Evolutionary conservation across 2,797 vertebrate genomes (phyloP).

Genomic region (Sebastes jordani): DNA sequence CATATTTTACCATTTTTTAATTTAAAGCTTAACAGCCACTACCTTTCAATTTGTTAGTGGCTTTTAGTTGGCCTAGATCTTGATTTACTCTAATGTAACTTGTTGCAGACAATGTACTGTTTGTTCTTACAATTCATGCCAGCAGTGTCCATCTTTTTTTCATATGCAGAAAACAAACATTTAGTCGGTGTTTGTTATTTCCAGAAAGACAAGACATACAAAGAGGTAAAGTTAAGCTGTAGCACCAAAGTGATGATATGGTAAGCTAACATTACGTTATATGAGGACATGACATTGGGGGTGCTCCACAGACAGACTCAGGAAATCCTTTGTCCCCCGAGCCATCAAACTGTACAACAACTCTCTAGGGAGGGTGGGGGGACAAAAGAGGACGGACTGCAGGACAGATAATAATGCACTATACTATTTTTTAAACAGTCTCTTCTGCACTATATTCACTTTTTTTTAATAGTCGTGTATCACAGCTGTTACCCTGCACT

Average conservation of each 20-base stretch:
- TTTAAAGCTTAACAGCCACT: background rate
- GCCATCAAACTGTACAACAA: too few relatives aligned
- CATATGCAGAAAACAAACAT: background rate
- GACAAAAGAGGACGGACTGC: too few relatives aligned
- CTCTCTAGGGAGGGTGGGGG: too few relatives aligned
- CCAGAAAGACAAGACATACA: background rate
- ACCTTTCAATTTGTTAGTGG: background rate
- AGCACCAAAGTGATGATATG: background rate
- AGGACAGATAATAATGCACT: too few relatives aligned
- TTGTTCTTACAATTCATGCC: background rate
- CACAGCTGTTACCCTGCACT: too few relatives aligned
- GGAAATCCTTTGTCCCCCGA: too few relatives aligned
- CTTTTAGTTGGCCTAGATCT: background rate
- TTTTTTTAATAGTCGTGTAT: too few relatives aligned
- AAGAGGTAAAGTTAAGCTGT: background rate
- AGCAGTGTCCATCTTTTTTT: background rate
- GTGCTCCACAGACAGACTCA: too few relatives aligned
- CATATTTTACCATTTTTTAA: background rate
- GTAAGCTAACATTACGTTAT: background rate
- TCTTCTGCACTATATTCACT: too few relatives aligned
- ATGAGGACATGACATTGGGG: background rate
- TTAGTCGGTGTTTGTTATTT: background rate
- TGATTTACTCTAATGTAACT: background rate
- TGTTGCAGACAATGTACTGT: background rate
- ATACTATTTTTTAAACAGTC: too few relatives aligned